Evolutionary conservation across 2,113 vertebrate species (phyloP).

Genomic region (Theristicus caerulescens): DNA sequence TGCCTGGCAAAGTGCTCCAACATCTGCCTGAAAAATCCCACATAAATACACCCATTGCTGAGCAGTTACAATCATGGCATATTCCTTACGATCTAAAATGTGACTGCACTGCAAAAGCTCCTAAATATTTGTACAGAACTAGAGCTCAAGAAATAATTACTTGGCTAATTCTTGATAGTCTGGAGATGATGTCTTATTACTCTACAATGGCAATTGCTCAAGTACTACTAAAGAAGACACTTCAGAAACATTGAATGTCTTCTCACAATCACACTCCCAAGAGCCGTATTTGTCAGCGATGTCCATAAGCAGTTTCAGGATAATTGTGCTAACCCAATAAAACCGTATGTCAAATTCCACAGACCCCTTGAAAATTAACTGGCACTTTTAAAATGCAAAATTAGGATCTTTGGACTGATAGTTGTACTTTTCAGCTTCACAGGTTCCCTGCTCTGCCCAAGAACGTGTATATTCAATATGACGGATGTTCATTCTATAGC

Average conservation of each 20-base stretch:
- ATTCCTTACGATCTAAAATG: neutral
- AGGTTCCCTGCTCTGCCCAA: neutral
- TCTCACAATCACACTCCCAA: neutral
- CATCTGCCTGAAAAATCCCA: conserved; percentile 8
- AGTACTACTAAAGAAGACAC: neutral
- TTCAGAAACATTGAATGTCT: conserved; percentile 11
- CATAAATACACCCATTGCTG: neutral
- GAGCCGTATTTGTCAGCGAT: neutral
- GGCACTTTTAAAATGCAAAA: neutral
- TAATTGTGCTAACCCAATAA: conserved; percentile 34
- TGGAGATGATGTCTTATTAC: neutral
- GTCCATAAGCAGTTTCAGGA: neutral
- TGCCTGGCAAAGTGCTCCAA: conserved; percentile 6
- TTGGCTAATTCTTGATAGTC: conserved; percentile 3
- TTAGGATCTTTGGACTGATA: neutral
- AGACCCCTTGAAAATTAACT: neutral
- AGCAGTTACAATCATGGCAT: neutral
- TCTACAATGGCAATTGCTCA: neutral
- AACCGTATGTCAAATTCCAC: neutral
- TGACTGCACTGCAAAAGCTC: neutral
- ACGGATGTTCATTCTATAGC: neutral
- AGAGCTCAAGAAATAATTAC: conserved; percentile 32
- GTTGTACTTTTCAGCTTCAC: neutral
- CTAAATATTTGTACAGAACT: conserved; percentile 30
- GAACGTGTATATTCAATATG: neutral